Base-by-base conservation (phyloP, 1,140 invertebrate genomes). In the Drosophila nebulosa region DNA sequence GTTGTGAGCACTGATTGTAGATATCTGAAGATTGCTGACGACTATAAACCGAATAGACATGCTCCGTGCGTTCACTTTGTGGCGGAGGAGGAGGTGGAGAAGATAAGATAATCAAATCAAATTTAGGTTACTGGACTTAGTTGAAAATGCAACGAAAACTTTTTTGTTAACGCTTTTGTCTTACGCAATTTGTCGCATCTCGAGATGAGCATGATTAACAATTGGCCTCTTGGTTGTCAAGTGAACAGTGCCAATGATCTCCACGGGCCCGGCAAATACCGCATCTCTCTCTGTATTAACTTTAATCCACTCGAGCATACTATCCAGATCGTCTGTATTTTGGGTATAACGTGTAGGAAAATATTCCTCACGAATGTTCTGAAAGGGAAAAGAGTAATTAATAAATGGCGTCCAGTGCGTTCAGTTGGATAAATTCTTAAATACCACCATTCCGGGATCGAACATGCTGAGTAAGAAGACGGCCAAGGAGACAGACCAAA, bases 231-330 rank as follows among this genome's bases (percentile, higher is more conserved):
- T 84, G 24, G 90, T 91, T 24, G 89, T 78, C 42, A 91, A 58
- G 24, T 91, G 80, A 30, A 91, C 88, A 4, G 88, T 90, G 70
- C 84, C 88, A 53, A 91, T 91, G 4, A 91, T 89, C 51, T 91
- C 90, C 9, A 90, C 65, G 9, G 90, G 90, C 0, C 90, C 80
- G 1, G 86, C 90, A 68, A 91, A 91, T 6, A 91, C 90, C 0
- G 90, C 90, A 75, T 90, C 78, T n/a, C 69, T 72, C 56, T 91
- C 90, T 0, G 90, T 91, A 55, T 91, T 91, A 22, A 90, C 57
- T 62, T 90, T 90, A 30, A 91, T 91, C 90, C 90, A 91, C 22
- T 91, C 78, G 0, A 91, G 66, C 86, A 91, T 89, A 39, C 79
- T 81, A 24, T 90, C 88, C 21, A 91, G 63, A 50, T 91, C 89